phyloP scores from a whole-genome alignment of 2,113 vertebrate genomes.

The Chitala chitala region DNA sequence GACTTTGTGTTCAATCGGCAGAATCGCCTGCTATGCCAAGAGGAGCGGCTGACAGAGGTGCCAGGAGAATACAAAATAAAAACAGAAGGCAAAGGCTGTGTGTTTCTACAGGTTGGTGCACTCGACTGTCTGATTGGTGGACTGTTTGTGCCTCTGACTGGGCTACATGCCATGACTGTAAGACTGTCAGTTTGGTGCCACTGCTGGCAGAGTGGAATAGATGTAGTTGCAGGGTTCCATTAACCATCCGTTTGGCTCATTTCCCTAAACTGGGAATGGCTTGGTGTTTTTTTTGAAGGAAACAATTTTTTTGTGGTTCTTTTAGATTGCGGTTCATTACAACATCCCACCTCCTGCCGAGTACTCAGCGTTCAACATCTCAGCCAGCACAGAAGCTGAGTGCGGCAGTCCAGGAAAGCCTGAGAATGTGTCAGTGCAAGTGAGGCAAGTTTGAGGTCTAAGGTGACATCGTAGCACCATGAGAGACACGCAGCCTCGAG shows the following conservation, averaged over 20 bases:
- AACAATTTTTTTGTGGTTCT: not conserved
- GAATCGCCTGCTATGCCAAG: constrained; percentile 74
- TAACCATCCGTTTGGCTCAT: too few species aligned
- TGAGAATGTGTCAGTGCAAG: constrained; percentile 36
- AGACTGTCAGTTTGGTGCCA: too few species aligned
- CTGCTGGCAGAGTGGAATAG: too few species aligned
- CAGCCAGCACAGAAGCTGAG: constrained; percentile 19
- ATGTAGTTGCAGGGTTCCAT: too few species aligned
- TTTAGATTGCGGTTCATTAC: constrained; percentile 60
- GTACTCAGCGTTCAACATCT: constrained; percentile 52
- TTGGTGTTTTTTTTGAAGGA: not conserved
- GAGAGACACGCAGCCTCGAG: too few species aligned
- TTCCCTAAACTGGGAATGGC: too few species aligned
- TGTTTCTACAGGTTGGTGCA: constrained; percentile 65
- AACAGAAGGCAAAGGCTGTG: constrained; percentile 63
- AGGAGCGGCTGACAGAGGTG: constrained; percentile 53
- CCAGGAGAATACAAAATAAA: constrained; percentile 61
- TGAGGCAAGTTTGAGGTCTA: constrained; percentile 38
- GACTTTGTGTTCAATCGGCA: constrained; percentile 61
- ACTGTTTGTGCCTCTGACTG: not conserved
- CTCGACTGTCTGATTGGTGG: not conserved
- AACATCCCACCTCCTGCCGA: constrained; percentile 59
- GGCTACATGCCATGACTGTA: not conserved
- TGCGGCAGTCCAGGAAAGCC: constrained; percentile 35
- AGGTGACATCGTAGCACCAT: not conserved